phyloP scores from a whole-genome alignment of 2,113 vertebrate species.

The Apteryx owenii region DNA sequence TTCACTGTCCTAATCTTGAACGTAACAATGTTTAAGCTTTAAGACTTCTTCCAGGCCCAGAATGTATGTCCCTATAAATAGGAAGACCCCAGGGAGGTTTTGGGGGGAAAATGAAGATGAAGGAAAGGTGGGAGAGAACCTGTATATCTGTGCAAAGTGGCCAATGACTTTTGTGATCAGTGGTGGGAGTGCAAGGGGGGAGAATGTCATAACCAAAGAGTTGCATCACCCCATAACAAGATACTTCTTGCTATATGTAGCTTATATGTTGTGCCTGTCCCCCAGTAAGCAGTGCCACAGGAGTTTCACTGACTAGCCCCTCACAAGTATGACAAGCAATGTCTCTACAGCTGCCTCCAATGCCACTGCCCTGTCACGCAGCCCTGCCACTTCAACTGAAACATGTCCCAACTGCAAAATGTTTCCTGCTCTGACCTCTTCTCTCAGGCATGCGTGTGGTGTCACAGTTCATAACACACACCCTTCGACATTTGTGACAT shows the following conservation, averaged over 20 bases:
- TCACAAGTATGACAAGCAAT: neutral
- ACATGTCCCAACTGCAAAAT: neutral
- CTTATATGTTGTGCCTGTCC: neutral
- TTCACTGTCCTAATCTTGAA: neutral
- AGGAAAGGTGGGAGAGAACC: neutral
- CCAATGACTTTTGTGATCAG: neutral
- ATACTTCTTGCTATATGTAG: neutral
- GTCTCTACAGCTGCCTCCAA: neutral
- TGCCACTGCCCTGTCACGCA: neutral
- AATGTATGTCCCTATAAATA: neutral
- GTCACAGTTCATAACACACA: neutral
- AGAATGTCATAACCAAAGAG: neutral
- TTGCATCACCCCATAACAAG: neutral
- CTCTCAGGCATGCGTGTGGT: neutral
- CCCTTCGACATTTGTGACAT: neutral
- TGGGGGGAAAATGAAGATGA: neutral
- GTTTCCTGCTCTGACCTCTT: neutral
- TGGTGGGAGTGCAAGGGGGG: neutral
- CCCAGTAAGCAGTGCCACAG: fast-evolving
- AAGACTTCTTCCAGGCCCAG: neutral
- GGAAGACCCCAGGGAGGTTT: neutral
- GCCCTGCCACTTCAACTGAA: neutral
- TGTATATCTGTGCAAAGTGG: fast-evolving
- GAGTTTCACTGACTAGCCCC: neutral
- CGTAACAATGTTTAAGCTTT: neutral